Conservation (phyloP, 2,113 vertebrate species). For the Emydocephalus ijimae region DNA sequence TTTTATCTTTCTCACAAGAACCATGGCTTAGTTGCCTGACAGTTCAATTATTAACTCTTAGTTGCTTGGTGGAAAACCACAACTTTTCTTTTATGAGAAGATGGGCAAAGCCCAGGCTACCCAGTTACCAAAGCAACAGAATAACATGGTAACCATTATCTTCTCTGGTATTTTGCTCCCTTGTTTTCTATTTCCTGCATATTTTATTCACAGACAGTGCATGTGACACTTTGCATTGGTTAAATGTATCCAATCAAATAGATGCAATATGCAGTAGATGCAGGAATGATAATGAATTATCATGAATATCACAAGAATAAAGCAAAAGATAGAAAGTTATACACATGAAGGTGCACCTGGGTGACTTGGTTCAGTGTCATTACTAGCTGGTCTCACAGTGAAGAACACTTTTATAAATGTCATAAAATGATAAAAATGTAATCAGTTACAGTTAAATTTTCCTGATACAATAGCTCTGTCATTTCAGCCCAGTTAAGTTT, state of each 20-base stretch:
- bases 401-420: not conserved
- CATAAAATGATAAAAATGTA: not conserved
- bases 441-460: not conserved
- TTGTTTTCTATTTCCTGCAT: not conserved
- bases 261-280: not conserved
- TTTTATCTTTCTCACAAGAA: not conserved
- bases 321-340: not conserved
- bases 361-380: not conserved
- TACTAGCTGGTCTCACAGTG: not conserved
- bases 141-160: not conserved
- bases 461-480: not conserved
- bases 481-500: not conserved
- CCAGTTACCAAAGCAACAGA: not conserved
- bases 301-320: not conserved
- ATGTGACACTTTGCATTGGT: not conserved
- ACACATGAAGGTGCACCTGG: not conserved
- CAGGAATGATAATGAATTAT: not conserved
- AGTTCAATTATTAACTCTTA: not conserved
- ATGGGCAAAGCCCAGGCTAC: not conserved
- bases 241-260: not conserved
- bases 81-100: not conserved
- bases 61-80: not conserved
- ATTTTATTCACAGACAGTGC: not conserved
- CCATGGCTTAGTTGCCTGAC: not conserved
- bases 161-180: not conserved